These are phyloP conservation scores for Trichonephila clavipes DNA, from an alignment of 1,140 invertebrate species.

Conservation along the genomic window DNA sequence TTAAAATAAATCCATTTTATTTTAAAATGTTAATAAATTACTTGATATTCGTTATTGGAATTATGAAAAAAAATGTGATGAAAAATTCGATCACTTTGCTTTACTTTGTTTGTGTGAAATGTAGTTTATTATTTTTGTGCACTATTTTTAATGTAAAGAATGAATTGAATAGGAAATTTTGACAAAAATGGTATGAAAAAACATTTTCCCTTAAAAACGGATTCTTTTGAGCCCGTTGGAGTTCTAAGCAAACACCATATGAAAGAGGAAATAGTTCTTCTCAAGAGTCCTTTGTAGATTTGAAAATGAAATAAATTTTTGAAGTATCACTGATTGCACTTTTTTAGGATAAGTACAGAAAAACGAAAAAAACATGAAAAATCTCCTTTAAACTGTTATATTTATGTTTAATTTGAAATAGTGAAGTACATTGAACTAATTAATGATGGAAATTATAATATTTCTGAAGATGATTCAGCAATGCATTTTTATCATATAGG, in stretches of 20 bases:
- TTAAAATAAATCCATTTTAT: background rate
- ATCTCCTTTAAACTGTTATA: too few relatives aligned
- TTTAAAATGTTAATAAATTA: background rate
- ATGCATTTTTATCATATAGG: too few relatives aligned
- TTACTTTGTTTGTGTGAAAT: background rate
- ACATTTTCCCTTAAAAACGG: conserved; percentile 14
- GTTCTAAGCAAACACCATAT: conserved; percentile 38
- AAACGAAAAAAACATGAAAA: too few relatives aligned
- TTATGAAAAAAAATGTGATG: background rate
- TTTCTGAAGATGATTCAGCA: too few relatives aligned
- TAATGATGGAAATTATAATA: too few relatives aligned
- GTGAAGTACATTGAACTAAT: too few relatives aligned
- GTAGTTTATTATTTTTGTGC: background rate
- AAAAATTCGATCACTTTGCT: background rate
- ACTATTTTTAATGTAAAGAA: background rate
- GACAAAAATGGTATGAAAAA: background rate
- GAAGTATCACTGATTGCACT: background rate
- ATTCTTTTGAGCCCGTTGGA: conserved; percentile 13
- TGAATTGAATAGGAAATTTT: background rate
- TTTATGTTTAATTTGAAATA: too few relatives aligned
- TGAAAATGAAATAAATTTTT: background rate
- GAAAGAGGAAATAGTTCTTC: conserved; percentile 28
- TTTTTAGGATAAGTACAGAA: background rate
- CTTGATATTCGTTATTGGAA: background rate
- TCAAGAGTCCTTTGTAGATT: background rate